These are phyloP conservation scores for Marmota monax DNA, from an alignment of 2,113 vertebrate genomes.

Conservation along the genomic window DNA sequence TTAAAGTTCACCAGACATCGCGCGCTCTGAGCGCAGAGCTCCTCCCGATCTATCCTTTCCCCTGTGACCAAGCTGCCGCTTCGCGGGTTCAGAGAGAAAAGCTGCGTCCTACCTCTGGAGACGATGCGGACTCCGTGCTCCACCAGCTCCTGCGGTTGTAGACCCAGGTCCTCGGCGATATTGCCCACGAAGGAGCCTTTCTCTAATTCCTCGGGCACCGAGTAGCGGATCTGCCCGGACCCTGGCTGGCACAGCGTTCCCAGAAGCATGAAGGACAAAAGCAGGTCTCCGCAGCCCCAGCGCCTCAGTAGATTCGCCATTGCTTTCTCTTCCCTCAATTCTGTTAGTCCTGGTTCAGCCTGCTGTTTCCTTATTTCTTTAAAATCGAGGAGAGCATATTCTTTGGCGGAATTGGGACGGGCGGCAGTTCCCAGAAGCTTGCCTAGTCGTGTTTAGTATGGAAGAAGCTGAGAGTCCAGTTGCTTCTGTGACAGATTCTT, in stretches of 20 bases:
- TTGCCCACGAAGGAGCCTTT: constrained; percentile 87
- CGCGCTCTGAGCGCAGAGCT: constrained; percentile 80
- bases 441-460: background rate
- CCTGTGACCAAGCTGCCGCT: constrained; percentile 83
- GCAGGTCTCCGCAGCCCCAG: constrained; percentile 37
- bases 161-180: constrained; percentile 84
- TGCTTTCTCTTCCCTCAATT: constrained; percentile 30
- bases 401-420: background rate
- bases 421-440: constrained; percentile 7
- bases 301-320: constrained; percentile 55
- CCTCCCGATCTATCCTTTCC: constrained; percentile 85
- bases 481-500: background rate
- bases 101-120: constrained; percentile 79
- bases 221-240: constrained; percentile 84
- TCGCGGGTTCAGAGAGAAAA: constrained; percentile 81
- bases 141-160: constrained; percentile 79
- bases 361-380: constrained; percentile 37
- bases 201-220: constrained; percentile 85
- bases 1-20: constrained; percentile 86
- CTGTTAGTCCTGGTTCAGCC: background rate
- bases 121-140: constrained; percentile 83
- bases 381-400: background rate
- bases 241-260: constrained; percentile 19
- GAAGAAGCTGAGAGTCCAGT: background rate
- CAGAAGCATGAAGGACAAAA: constrained; percentile 61